These are phyloP conservation scores for Drosophila anomalipes DNA, from an alignment of 2,888 invertebrate species.

Conservation along the genomic window DNA sequence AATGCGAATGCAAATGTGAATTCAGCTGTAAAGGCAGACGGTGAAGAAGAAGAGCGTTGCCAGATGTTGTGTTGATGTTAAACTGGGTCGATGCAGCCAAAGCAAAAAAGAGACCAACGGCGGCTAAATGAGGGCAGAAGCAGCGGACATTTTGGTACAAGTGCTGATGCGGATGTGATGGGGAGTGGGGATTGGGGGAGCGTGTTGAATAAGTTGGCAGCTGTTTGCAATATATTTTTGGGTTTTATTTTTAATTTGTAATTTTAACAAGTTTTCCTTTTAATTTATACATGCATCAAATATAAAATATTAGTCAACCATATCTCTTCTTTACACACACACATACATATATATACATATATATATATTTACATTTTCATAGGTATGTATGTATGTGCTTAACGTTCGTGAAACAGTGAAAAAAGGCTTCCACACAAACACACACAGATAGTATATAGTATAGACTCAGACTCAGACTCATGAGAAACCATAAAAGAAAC, in stretches of 20 bases:
- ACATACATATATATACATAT: conserved; percentile 8
- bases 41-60: conserved; percentile 3
- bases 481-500: conserved; percentile 46
- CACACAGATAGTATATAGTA: background rate
- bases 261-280: conserved; percentile 26
- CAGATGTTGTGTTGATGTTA: conserved; percentile 13
- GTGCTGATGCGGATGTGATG: conserved; percentile 4
- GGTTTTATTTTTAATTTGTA: conserved; percentile 1
- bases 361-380: conserved; percentile 24
- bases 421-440: conserved; percentile 53
- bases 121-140: conserved; percentile 7
- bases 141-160: conserved; percentile 12
- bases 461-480: background rate
- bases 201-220: conserved; percentile 53
- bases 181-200: background rate
- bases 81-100: conserved; percentile 17
- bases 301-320: conserved; percentile 28
- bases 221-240: conserved; percentile 51
- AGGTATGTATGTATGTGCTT: conserved; percentile 40
- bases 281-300: conserved; percentile 13
- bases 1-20: conserved; percentile 6
- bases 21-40: conserved; percentile 10
- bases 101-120: background rate
- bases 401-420: conserved; percentile 34
- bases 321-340: conserved; percentile 12